phyloP scores from a whole-genome alignment of 2,113 vertebrate genomes.

The Lamprotornis superbus region DNA sequence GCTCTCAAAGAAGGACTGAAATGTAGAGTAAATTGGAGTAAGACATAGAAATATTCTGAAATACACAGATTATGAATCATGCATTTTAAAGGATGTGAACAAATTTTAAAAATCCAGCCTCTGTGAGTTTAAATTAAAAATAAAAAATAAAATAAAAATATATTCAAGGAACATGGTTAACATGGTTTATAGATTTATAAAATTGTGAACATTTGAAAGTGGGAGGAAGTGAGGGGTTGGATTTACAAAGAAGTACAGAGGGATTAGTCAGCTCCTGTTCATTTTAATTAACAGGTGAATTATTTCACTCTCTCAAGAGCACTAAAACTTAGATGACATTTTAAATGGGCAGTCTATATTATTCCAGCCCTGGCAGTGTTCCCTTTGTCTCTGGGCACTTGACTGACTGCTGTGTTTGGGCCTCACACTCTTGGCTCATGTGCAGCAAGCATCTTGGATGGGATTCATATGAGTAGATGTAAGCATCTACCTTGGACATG shows the following conservation, averaged over 20 bases:
- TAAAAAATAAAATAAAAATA: neutral
- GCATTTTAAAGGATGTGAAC: neutral
- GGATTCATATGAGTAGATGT: neutral
- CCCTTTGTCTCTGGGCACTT: neutral
- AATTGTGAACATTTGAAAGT: neutral
- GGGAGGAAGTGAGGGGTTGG: neutral
- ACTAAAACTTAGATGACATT: neutral
- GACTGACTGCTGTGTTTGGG: neutral
- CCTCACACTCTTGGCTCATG: neutral
- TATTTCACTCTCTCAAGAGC: neutral
- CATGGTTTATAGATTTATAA: neutral
- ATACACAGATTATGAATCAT: neutral
- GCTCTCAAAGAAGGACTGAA: neutral
- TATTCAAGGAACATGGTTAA: neutral
- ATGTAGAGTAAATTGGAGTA: neutral
- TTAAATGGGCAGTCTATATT: neutral
- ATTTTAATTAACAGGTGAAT: conserved; percentile 23
- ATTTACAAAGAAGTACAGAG: neutral
- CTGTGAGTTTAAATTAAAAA: neutral
- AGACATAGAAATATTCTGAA: neutral
- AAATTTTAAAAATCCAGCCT: neutral
- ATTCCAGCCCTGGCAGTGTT: neutral
- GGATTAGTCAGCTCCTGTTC: neutral
- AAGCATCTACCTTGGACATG: neutral
- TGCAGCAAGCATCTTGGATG: neutral